Evolutionary conservation across 2,888 invertebrate genomes (phyloP).

Genomic region (Epistrophe eligans): DNA sequence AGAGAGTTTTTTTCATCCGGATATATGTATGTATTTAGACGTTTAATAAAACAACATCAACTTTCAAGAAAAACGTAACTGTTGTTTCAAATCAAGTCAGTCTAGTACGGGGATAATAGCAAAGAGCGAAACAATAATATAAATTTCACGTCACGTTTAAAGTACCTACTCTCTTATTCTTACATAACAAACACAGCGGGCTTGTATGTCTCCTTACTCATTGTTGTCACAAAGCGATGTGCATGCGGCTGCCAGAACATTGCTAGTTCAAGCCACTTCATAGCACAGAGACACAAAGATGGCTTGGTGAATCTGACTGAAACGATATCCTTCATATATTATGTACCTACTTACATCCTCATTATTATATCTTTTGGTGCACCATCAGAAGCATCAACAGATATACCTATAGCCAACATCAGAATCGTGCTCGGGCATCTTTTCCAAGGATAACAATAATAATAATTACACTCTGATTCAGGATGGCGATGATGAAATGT

Average conservation of each 20-base stretch:
- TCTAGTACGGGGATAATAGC: too few relatives aligned
- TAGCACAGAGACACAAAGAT: background rate
- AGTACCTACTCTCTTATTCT: constrained; percentile 32
- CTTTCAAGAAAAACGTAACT: too few relatives aligned
- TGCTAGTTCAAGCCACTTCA: constrained; percentile 28
- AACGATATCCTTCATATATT: constrained; percentile 34
- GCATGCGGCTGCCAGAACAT: constrained; percentile 61
- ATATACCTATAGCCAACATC: constrained; percentile 4
- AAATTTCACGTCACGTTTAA: too few relatives aligned
- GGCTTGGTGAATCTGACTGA: constrained; percentile 15
- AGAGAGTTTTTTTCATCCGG: too few relatives aligned
- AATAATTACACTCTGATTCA: constrained; percentile 63
- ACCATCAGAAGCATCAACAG: background rate
- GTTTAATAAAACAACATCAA: too few relatives aligned
- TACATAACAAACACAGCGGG: background rate
- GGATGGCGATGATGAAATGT: constrained; percentile 57
- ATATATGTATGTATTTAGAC: too few relatives aligned
- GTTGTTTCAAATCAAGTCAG: too few relatives aligned
- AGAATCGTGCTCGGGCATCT: constrained; percentile 80
- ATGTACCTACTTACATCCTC: constrained; percentile 39
- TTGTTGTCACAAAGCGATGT: constrained; percentile 64
- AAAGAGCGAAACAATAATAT: too few relatives aligned
- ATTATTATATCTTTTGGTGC: constrained; percentile 58
- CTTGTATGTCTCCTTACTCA: background rate
- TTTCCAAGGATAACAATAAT: constrained; percentile 80